These are phyloP conservation scores for Archegozetes longisetosus DNA, from an alignment of 1,140 invertebrate genomes.

Conservation along the genomic window DNA sequence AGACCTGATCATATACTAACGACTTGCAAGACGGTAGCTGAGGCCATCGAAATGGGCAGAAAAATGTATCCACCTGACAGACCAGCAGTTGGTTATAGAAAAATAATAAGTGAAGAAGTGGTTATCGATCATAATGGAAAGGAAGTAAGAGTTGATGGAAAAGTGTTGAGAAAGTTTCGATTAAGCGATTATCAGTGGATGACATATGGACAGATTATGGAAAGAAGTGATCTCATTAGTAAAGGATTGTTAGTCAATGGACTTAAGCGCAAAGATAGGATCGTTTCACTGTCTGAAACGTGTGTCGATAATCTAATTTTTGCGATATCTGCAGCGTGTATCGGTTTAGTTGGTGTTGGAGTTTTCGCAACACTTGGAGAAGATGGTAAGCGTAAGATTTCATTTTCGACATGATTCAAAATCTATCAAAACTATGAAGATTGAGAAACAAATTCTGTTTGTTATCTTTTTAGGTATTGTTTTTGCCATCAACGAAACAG, in stretches of 20 bases:
- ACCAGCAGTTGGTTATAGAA: conserved; percentile 5
- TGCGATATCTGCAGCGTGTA: conserved; percentile 31
- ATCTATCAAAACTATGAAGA: too few species aligned
- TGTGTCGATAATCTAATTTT: conserved; percentile 91
- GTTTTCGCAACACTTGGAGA: conserved; percentile 92
- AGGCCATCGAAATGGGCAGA: not conserved
- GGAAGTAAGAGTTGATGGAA: conserved; percentile 5
- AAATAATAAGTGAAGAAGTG: not conserved
- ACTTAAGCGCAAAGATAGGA: conserved; percentile 40
- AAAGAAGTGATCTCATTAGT: conserved; percentile 54
- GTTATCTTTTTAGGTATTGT: conserved; percentile 84
- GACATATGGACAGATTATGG: conserved; percentile 60
- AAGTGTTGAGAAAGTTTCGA: conserved; percentile 1
- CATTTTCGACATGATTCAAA: too few species aligned
- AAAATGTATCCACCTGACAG: not conserved
- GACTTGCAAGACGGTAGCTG: not conserved
- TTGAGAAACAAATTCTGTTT: too few species aligned
- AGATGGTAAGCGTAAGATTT: too few species aligned
- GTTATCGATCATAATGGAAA: not conserved
- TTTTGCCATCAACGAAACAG: conserved; percentile 90
- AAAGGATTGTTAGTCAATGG: conserved; percentile 46
- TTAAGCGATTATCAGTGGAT: conserved; percentile 15
- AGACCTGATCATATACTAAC: not conserved
- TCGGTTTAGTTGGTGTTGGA: conserved; percentile 55
- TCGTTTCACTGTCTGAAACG: conserved; percentile 94